phyloP scores from a whole-genome alignment of 35 echinoderm and acorn worm genomes.

The Ophioderma brevispina region DNA sequence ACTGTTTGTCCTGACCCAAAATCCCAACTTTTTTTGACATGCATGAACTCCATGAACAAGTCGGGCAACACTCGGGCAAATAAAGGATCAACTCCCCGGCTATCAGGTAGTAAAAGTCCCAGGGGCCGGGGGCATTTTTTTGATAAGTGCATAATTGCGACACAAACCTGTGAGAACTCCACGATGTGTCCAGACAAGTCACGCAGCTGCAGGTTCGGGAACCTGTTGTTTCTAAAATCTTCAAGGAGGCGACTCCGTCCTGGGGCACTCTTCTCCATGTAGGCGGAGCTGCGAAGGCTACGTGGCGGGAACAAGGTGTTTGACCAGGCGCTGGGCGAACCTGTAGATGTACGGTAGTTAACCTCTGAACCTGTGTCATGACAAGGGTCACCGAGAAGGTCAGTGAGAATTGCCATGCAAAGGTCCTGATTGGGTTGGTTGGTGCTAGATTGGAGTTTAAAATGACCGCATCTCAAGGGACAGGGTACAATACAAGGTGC shows the following conservation, averaged over 20 bases:
- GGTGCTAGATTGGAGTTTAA: no score
- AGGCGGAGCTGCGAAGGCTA: conserved; percentile 91
- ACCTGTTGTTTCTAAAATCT: conserved; percentile 99
- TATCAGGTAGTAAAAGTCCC: no score
- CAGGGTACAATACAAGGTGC: no score
- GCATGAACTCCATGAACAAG: no score
- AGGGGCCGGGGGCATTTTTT: no score
- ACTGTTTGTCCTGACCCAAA: no score
- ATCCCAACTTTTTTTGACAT: no score
- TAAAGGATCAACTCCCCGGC: no score
- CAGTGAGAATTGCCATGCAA: not conserved
- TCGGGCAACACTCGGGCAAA: no score
- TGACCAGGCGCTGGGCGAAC: conserved; percentile 85
- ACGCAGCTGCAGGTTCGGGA: conserved; percentile 93
- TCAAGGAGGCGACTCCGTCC: conserved; percentile 96
- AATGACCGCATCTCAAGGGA: no score
- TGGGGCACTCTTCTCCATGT: conserved; percentile 99
- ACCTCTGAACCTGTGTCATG: conserved; percentile 69
- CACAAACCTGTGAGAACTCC: conserved; percentile 87
- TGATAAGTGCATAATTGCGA: not conserved
- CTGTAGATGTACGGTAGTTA: conserved; percentile 84
- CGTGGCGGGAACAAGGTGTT: conserved; percentile 96
- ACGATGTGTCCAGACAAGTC: conserved; percentile 95
- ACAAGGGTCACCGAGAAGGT: not conserved
- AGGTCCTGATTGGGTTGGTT: no score